Evolutionary conservation across 2,888 invertebrate species (phyloP), one percentile per base, ranked within the genome.

Genomic region (Cerastis leucographa): DNA sequence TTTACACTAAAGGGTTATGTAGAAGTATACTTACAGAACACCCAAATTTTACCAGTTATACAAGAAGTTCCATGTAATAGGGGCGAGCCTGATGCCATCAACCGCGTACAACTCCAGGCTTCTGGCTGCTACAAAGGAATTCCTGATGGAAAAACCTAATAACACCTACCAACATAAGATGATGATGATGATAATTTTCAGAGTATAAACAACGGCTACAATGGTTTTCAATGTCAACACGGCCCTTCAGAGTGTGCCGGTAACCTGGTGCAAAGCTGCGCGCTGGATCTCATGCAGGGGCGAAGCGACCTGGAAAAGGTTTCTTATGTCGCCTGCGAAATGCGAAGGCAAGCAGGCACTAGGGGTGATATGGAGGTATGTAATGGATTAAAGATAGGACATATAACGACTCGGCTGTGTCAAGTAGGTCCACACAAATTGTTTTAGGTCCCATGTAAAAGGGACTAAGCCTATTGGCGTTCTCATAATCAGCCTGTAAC

Each of bases 201-300:
- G 96, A 96, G 95, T 80, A 88, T 94, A 87, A 89, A 93, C 80
- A 85, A 91, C 17, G 94, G 95, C 14, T 92, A 95, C 49, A 90
- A 89, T 40, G 91, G 95, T 0, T 97, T 97, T 86, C 90, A 93
- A 79, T 98, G 98, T 88, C 97, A 97, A 91, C 97, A 97, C 88
- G 98, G 98, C 0, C 96, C 97, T 0, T 85, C 92, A 0, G 98
- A 98, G 90, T 98, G 98, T 83, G 91, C 93, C 65, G 97, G 97
- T 7, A 98, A 98, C 89, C 93, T 97, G 74, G 94, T 97, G 56
- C 97, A 97, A 89, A 97, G 97, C 64, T 98, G 98, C 89, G 96
- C 97, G 7, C 90, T 97, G 71, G 95, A 87, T 81, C 82, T 87
- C 54, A 94, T 92, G 92, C 86, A 71, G 84, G 92, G 86, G 2